phyloP scores from a whole-genome alignment of 2,113 vertebrate species.

The Mionectes macconnelli region DNA sequence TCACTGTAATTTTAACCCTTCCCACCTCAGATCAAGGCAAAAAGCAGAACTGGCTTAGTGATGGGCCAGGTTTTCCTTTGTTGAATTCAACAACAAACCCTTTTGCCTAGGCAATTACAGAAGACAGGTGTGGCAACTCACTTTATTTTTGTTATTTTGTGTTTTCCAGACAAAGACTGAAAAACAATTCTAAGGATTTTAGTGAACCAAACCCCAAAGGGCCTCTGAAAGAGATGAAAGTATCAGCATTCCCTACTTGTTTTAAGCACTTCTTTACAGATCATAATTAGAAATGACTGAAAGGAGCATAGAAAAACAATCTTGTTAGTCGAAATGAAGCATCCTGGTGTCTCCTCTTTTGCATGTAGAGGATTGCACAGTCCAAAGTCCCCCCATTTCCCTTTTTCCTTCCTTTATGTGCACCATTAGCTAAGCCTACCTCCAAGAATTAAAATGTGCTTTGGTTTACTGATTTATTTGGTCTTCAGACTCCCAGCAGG shows the following conservation, averaged over 20 bases:
- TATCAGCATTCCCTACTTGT: background rate
- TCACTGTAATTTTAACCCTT: constrained; percentile 22
- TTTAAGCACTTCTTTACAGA: background rate
- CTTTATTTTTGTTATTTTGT: background rate
- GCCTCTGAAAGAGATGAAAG: background rate
- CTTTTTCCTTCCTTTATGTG: background rate
- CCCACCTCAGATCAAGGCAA: background rate
- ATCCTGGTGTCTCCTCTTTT: background rate
- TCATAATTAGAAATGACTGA: background rate
- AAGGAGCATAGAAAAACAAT: background rate
- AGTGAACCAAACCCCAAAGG: background rate
- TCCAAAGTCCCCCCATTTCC: background rate
- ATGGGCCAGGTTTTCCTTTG: background rate
- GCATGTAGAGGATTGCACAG: background rate
- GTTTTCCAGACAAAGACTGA: background rate
- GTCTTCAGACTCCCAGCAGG: background rate
- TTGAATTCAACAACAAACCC: background rate
- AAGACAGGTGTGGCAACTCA: background rate
- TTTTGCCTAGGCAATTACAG: background rate
- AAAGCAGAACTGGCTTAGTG: background rate
- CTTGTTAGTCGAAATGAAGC: background rate
- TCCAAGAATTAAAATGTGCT: background rate
- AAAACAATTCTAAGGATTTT: background rate
- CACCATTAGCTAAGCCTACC: background rate
- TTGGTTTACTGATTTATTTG: background rate